These are phyloP conservation scores for Scelioninae gen. 1 DNA, from an alignment of 2,888 invertebrate species.

Conservation along the genomic window DNA sequence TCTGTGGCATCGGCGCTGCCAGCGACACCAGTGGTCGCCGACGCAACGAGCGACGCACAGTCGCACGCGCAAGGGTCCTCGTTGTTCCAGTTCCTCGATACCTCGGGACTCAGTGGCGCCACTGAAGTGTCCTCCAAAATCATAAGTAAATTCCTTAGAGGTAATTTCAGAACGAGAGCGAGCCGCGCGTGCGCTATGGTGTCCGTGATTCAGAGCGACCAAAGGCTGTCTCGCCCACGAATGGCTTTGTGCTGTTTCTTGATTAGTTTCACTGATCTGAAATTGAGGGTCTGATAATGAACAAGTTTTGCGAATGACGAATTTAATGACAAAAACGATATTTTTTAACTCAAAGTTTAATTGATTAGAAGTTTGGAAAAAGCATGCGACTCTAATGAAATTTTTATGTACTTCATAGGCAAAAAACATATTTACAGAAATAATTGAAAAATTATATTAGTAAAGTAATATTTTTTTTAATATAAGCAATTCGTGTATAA, in stretches of 20 bases:
- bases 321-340: no score
- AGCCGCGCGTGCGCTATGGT: constrained; percentile 33
- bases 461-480: no score
- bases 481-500: no score
- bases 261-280: constrained; percentile 52
- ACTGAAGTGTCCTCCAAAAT: constrained; percentile 81
- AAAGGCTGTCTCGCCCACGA: constrained; percentile 59
- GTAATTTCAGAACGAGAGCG: constrained; percentile 76
- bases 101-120: constrained; percentile 78
- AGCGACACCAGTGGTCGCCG: constrained; percentile 67
- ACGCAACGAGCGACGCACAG: constrained; percentile 51
- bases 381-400: no score
- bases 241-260: constrained; percentile 65
- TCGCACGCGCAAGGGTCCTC: constrained; percentile 73
- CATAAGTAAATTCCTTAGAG: constrained; percentile 83
- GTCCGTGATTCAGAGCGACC: constrained; percentile 52
- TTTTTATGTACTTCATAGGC: no score
- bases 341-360: background rate
- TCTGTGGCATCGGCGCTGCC: no score
- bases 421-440: no score
- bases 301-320: background rate
- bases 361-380: no score
- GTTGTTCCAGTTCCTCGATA: constrained; percentile 74
- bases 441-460: no score
- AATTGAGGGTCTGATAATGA: constrained; percentile 7